Percentiles rank a stretch among this genome's conserved stretches.
Conservation (phyloP, 2,113 vertebrate genomes). For the Tursiops truncatus region DNA sequence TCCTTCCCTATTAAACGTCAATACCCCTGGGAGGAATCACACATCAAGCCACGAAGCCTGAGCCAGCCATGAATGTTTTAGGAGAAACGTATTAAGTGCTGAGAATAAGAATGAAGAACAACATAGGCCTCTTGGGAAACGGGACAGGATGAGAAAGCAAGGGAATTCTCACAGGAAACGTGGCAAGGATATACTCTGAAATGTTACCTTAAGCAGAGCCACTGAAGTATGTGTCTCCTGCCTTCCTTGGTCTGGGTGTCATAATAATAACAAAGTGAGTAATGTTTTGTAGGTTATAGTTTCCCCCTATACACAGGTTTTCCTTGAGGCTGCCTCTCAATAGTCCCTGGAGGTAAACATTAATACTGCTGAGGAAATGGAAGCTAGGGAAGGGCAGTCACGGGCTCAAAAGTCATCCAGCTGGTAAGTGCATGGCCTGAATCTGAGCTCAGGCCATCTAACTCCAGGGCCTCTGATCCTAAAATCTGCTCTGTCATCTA, state of each 20-base stretch:
- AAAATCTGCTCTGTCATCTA: not conserved
- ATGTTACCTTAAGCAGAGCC: not conserved
- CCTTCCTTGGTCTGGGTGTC: not conserved
- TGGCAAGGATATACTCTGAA: not conserved
- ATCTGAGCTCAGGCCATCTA: conserved; percentile 2
- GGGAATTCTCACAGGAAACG: not conserved
- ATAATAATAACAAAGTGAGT: not conserved
- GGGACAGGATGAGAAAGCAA: not conserved
- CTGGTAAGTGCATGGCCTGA: not conserved
- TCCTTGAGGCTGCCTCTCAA: not conserved
- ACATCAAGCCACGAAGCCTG: not conserved
- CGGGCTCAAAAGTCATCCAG: not conserved
- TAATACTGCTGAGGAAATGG: not conserved
- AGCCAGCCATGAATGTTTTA: not conserved
- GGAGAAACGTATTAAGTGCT: not conserved
- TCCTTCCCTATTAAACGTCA: not conserved
- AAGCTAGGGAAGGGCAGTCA: not conserved
- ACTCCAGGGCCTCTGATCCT: not conserved
- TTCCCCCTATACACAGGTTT: not conserved
- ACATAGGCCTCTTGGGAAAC: not conserved
- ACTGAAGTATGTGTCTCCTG: not conserved
- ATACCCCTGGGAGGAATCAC: not conserved
- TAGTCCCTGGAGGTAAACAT: not conserved
- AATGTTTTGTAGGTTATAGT: not conserved
- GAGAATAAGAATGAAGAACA: not conserved